These are phyloP conservation scores for Leptopilina drosophilae DNA, from an alignment of 2,888 invertebrate species.

Conservation along the genomic window DNA sequence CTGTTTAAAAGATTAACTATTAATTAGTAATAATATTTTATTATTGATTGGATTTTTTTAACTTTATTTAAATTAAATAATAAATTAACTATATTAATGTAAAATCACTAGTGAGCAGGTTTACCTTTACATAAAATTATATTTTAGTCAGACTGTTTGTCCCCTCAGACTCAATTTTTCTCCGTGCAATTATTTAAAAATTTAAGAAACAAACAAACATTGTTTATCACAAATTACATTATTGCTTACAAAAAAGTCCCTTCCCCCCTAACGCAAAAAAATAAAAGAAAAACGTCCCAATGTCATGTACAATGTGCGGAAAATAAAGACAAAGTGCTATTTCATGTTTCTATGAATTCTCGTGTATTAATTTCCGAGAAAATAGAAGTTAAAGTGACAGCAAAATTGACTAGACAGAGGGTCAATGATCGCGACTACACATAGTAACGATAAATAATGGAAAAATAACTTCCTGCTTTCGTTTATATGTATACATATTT, in stretches of 20 bases:
- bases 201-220: too few relatives aligned
- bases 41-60: too few relatives aligned
- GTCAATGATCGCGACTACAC: constrained; percentile 30
- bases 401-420: constrained; percentile 17
- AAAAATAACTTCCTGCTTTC: constrained; percentile 7
- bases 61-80: too few relatives aligned
- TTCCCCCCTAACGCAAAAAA: neutral
- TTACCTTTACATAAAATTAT: too few relatives aligned
- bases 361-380: constrained; percentile 37
- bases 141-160: too few relatives aligned
- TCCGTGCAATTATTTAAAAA: too few relatives aligned
- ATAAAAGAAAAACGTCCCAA: neutral
- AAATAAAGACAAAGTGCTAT: constrained; percentile 34
- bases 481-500: neutral
- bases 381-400: constrained; percentile 22
- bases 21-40: too few relatives aligned
- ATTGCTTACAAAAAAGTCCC: neutral
- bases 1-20: too few relatives aligned
- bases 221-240: too few relatives aligned
- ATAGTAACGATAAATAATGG: neutral
- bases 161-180: too few relatives aligned
- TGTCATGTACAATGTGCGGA: neutral
- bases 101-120: too few relatives aligned
- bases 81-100: too few relatives aligned
- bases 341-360: constrained; percentile 31